Conservation (phyloP, 2,888 invertebrate species). For the Xylota sylvarum region DNA sequence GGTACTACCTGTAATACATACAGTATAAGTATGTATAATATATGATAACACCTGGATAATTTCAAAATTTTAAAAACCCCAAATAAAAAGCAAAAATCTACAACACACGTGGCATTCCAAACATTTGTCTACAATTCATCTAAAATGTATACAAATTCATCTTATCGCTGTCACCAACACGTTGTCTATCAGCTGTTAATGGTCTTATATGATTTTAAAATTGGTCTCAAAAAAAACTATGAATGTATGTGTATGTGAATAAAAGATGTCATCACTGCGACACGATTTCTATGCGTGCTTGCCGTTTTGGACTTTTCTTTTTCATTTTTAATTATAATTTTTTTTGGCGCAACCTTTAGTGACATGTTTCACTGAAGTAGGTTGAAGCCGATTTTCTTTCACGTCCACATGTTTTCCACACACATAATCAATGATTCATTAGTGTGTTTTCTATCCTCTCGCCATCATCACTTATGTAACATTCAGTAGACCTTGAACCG, state of each 20-base stretch:
- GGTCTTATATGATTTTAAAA: constrained; percentile 62
- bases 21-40: too few relatives aligned
- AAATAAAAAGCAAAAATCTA: not conserved
- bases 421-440: constrained; percentile 49
- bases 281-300: constrained; percentile 40
- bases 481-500: constrained; percentile 66
- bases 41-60: too few relatives aligned
- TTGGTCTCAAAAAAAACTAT: constrained; percentile 6
- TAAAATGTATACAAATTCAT: not conserved
- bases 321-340: constrained; percentile 67
- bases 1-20: too few relatives aligned
- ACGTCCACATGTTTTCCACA: constrained; percentile 17
- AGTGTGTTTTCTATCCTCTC: constrained; percentile 7
- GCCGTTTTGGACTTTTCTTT: constrained; percentile 42
- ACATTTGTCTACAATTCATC: not conserved
- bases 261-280: constrained; percentile 44
- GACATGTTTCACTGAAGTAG: constrained; percentile 47
- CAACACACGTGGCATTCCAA: not conserved
- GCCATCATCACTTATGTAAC: constrained; percentile 44
- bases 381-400: constrained; percentile 41
- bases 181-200: constrained; percentile 59
- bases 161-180: constrained; percentile 1
- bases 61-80: too few relatives aligned
- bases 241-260: not conserved
- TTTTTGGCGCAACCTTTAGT: constrained; percentile 63